These are phyloP conservation scores for Lypha dubia DNA, from an alignment of 2,888 invertebrate genomes.

Conservation along the genomic window DNA sequence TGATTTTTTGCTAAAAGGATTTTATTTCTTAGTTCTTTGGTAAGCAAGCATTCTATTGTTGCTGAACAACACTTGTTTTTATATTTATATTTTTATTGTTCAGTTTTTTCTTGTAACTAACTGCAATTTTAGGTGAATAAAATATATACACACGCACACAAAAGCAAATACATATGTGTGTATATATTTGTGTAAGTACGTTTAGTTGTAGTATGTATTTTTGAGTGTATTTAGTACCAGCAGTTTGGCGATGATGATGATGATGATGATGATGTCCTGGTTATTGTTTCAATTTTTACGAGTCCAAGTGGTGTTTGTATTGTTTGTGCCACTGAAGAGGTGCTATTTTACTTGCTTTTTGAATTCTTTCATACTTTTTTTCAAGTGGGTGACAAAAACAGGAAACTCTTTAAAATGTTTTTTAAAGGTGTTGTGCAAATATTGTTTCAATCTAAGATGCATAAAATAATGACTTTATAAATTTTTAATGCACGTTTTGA, in stretches of 20 bases:
- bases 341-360: slow-evolving; percentile 56
- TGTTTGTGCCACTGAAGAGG: slow-evolving; percentile 55
- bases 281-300: slow-evolving; percentile 68
- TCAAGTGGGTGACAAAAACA: slow-evolving; percentile 76
- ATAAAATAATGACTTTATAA: slow-evolving; percentile 52
- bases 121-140: slow-evolving; percentile 58
- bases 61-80: slow-evolving; percentile 27
- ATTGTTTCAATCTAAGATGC: slow-evolving; percentile 65
- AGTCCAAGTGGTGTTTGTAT: slow-evolving; percentile 66
- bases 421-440: slow-evolving; percentile 71
- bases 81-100: slow-evolving; percentile 46
- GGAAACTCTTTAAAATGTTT: slow-evolving; percentile 66
- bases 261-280: slow-evolving; percentile 58
- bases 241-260: slow-evolving; percentile 45
- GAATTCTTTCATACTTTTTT: slow-evolving; percentile 57
- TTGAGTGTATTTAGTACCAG: slow-evolving; percentile 43
- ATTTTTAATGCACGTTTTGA: slow-evolving; percentile 45
- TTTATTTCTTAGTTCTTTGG: slow-evolving; percentile 58
- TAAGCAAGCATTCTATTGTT: slow-evolving; percentile 66
- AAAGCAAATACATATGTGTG: not conserved
- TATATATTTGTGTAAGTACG: not conserved
- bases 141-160: not conserved
- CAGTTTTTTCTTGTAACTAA: slow-evolving; percentile 54
- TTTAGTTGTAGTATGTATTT: not conserved
- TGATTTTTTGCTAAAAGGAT: slow-evolving; percentile 53